Conservation (phyloP, 1,140 invertebrate genomes). For the Brachionus angularis region DNA sequence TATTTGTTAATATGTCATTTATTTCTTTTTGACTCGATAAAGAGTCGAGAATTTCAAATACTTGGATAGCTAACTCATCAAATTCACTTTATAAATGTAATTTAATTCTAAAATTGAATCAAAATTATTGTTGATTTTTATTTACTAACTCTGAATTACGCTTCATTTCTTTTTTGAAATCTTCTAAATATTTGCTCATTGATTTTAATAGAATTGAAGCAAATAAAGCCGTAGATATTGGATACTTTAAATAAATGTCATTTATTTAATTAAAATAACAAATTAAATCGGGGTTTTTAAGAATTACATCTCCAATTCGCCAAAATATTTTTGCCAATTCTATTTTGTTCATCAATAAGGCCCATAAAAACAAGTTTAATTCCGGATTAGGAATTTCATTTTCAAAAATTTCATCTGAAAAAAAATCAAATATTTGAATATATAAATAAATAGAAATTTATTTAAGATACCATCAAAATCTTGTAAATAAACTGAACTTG, state of each 20-base stretch:
- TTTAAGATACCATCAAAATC: too few species aligned
- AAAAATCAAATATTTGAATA: neutral
- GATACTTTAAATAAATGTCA: too few species aligned
- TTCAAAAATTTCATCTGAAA: too few species aligned
- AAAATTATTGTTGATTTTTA: too few species aligned
- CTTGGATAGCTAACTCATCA: slow-evolving; percentile 51
- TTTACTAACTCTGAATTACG: slow-evolving; percentile 45
- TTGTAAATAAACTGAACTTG: too few species aligned
- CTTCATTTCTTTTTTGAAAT: slow-evolving; percentile 48
- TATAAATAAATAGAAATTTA: too few species aligned
- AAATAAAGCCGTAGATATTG: slow-evolving; percentile 50
- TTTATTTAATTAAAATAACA: slow-evolving; percentile 14
- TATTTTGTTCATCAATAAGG: slow-evolving; percentile 52
- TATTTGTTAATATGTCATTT: slow-evolving; percentile 10
- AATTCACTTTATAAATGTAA: neutral
- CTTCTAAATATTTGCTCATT: slow-evolving; percentile 48
- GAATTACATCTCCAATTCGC: slow-evolving; percentile 50
- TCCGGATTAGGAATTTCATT: slow-evolving; percentile 49
- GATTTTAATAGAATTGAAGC: slow-evolving; percentile 50
- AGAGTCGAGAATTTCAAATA: slow-evolving; percentile 49
- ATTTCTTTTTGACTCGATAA: slow-evolving; percentile 6
- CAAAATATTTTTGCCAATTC: slow-evolving; percentile 53
- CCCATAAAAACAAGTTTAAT: slow-evolving; percentile 55
- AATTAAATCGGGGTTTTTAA: too few species aligned
- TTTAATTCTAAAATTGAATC: slow-evolving; percentile 14